Percentiles rank a stretch among this genome's conserved stretches.
Evolutionary conservation across 2,888 invertebrate species (phyloP).

Genomic region (Pristionchus fissidentatus): DNA sequence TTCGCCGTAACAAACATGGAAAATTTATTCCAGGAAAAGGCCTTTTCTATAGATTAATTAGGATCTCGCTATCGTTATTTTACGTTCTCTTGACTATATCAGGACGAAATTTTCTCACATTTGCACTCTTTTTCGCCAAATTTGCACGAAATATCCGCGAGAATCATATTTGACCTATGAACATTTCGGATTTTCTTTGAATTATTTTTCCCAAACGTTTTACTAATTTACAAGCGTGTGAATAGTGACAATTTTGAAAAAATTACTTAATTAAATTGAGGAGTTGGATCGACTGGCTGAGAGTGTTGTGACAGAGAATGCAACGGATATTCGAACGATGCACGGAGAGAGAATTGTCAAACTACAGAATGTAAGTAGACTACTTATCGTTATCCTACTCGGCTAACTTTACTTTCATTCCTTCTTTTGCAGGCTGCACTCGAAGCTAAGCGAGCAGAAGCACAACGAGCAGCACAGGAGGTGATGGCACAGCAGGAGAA

Average conservation of each 20-base stretch:
- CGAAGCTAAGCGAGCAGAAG: conserved; percentile 39
- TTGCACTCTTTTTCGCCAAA: too few species aligned
- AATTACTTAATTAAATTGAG: neutral
- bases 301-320: conserved; percentile 3
- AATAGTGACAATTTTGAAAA: neutral
- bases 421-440: conserved; percentile 1
- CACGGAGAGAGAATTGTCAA: conserved; percentile 40
- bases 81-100: too few species aligned
- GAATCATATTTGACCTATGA: neutral
- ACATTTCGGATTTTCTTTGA: neutral
- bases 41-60: too few species aligned
- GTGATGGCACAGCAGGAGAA: conserved; percentile 18
- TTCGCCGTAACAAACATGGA: too few species aligned
- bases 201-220: too few species aligned
- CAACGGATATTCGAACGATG: conserved; percentile 20
- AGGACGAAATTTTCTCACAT: too few species aligned
- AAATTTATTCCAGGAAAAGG: too few species aligned
- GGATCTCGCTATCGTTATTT: too few species aligned
- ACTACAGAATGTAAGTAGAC: conserved; percentile 29
- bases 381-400: too few species aligned
- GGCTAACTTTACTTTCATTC: neutral
- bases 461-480: conserved; percentile 29
- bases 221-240: neutral
- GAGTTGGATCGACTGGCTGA: conserved; percentile 24
- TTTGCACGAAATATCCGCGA: too few species aligned